phyloP scores from a whole-genome alignment of 2,797 vertebrate species.

The Garrulus glandarius region DNA sequence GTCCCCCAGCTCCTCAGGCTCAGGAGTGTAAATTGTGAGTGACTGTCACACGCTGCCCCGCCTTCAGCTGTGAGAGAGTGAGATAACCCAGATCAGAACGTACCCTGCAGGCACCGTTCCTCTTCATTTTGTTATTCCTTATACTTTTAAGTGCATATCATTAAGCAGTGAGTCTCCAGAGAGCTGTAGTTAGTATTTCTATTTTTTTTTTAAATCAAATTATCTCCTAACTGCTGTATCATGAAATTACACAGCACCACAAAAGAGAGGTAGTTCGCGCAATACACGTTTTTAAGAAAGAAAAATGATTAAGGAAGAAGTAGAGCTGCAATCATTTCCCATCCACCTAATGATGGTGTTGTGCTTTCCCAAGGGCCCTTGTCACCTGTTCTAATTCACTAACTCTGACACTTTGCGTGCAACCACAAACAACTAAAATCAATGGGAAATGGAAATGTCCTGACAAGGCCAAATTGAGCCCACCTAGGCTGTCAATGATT shows the following conservation, averaged over 20 bases:
- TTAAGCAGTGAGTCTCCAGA: slow-evolving; percentile 20
- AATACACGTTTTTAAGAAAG: not conserved
- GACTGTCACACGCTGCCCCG: not conserved
- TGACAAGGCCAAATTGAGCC: slow-evolving; percentile 19
- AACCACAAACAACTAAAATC: slow-evolving; percentile 4
- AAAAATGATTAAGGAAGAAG: not conserved
- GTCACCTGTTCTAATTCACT: slow-evolving; percentile 14
- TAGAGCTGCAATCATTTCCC: not conserved
- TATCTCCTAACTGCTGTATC: slow-evolving; percentile 3
- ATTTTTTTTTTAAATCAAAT: slow-evolving; percentile 24
- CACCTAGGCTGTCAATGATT: not conserved
- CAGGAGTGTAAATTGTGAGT: not conserved
- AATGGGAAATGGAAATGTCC: slow-evolving; percentile 33
- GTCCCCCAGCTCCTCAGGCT: not conserved
- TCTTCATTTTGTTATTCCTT: slow-evolving; percentile 30
- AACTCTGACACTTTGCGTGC: not conserved
- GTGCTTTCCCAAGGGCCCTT: not conserved
- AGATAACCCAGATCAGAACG: not conserved
- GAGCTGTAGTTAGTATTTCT: slow-evolving; percentile 24
- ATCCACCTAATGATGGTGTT: not conserved
- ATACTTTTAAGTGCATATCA: slow-evolving; percentile 22
- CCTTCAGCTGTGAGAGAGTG: not conserved
- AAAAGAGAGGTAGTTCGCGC: not conserved
- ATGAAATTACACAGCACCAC: not conserved
- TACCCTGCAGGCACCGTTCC: not conserved